Conservation (phyloP, 1,140 invertebrate species). For the Cepaea nemoralis region DNA sequence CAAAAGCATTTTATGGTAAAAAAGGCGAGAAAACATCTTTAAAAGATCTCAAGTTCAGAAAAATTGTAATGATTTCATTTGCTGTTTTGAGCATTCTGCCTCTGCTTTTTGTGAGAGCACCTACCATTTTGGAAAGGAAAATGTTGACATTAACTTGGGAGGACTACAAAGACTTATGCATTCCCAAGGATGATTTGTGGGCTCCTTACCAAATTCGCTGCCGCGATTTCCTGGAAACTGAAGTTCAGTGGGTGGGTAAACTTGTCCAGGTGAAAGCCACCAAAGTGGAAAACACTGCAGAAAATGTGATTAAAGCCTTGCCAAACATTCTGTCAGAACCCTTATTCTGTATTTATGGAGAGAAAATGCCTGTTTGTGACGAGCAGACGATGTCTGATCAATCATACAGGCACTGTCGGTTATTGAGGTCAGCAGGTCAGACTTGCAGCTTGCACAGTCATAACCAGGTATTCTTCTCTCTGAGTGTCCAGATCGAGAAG, state of each 20-base stretch:
- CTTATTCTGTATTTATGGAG: conserved; percentile 62
- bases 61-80: conserved; percentile 61
- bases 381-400: conserved; percentile 42
- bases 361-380: conserved; percentile 53
- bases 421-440: conserved; percentile 52
- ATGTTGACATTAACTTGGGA: conserved; percentile 49
- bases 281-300: conserved; percentile 60
- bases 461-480: conserved; percentile 53
- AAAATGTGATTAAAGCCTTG: conserved; percentile 55
- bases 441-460: conserved; percentile 56
- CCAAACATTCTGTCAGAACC: conserved; percentile 58
- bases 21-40: conserved; percentile 50
- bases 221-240: conserved; percentile 54
- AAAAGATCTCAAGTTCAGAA: conserved; percentile 50
- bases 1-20: conserved; percentile 58
- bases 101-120: conserved; percentile 58
- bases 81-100: conserved; percentile 59
- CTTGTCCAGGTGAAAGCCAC: conserved; percentile 52
- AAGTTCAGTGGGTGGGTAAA: conserved; percentile 57
- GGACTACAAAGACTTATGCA: conserved; percentile 54
- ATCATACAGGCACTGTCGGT: conserved; percentile 49
- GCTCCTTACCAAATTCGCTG: conserved; percentile 53
- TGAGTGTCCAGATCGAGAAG: conserved; percentile 41
- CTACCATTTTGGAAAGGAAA: conserved; percentile 44
- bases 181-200: conserved; percentile 35